Evolutionary conservation across 2,797 vertebrate genomes (phyloP).

Genomic region (Typhlichthys eigenmanni): DNA sequence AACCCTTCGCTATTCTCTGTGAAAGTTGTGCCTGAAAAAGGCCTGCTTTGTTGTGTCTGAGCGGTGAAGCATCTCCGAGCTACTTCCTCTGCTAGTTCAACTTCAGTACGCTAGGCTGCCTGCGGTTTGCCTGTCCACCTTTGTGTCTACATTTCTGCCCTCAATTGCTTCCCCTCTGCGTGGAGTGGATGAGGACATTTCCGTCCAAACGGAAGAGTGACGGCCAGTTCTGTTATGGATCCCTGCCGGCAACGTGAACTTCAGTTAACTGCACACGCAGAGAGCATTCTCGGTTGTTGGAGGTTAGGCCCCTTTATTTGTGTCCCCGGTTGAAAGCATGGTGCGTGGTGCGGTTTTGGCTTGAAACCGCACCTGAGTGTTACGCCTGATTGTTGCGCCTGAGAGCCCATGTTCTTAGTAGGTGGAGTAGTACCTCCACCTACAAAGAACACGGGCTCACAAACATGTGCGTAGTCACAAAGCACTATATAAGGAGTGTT

Average conservation of each 20-base stretch:
- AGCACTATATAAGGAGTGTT: too few species aligned
- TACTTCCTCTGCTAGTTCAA: slow-evolving; percentile 73
- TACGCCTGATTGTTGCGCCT: too few species aligned
- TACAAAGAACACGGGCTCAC: too few species aligned
- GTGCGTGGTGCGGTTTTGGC: not conserved
- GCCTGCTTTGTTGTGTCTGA: slow-evolving; percentile 72
- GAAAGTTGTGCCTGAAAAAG: slow-evolving; percentile 53
- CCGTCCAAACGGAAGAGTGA: slow-evolving; percentile 57
- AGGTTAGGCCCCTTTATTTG: slow-evolving; percentile 31
- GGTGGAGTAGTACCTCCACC: too few species aligned
- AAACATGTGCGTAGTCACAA: too few species aligned
- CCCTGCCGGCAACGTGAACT: slow-evolving; percentile 36
- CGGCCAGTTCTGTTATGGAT: slow-evolving; percentile 45
- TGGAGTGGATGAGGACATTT: slow-evolving; percentile 65
- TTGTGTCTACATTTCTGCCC: slow-evolving; percentile 60
- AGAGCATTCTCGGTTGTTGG: slow-evolving; percentile 33
- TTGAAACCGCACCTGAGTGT: too few species aligned
- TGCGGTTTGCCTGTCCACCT: slow-evolving; percentile 64
- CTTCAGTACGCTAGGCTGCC: slow-evolving; percentile 48
- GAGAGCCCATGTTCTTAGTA: too few species aligned
- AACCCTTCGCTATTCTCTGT: slow-evolving; percentile 52
- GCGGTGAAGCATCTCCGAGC: slow-evolving; percentile 64
- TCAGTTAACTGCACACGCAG: slow-evolving; percentile 31
- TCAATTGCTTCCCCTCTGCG: slow-evolving; percentile 50
- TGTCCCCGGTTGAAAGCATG: not conserved